Evolutionary conservation across 2,888 invertebrate species (phyloP), one percentile per base, ranked within the genome.

Genomic region (Poecilobothrus nobilitatus): DNA sequence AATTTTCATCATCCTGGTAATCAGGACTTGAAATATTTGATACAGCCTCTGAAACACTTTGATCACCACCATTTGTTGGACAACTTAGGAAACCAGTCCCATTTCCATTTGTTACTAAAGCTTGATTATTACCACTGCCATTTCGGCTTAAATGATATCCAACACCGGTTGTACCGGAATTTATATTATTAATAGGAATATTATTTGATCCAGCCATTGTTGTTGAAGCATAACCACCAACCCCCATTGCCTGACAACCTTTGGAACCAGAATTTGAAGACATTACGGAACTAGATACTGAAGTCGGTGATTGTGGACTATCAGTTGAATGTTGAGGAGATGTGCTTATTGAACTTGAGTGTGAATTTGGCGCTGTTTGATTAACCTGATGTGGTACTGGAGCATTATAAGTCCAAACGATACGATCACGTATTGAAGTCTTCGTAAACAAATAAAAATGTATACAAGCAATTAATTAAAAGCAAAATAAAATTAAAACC

Each of bases 391-490:
- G 76, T 73, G 77, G 76, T 70, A 81, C 71, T n/a, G 94, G 93
- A 70, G 94, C 93, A 84, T 94, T 94, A 84, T 92, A 94, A 67
- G 94, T 94, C 94, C 94, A 94, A 67, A 94, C 92, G 78, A 94
- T 92, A 76, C 93, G 87, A 80, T 82, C 82, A 70, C 79, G 79
- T 76, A 79, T 79, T 67, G 80, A 81, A 73, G 77, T 79, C 81
- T 61, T 68, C 21, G n/a, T 62, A 66, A 69, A 61, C 66, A 34
- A 15, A 67, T 65, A 63, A 53, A 63, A 18, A 41, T 20, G 63
- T 67, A 7, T 34, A 34, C 34, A 34, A 34, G 5, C 65, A 65
- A 61, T 64, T 20, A 18, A 65, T n/a, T n/a, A 33, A 41, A 18
- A 41, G 9, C 5, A 27, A 27, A 27, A 27, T 27, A 4, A 20